Conservation (phyloP, 2,797 vertebrate genomes). For the Neosilurus mollespiculum region DNA sequence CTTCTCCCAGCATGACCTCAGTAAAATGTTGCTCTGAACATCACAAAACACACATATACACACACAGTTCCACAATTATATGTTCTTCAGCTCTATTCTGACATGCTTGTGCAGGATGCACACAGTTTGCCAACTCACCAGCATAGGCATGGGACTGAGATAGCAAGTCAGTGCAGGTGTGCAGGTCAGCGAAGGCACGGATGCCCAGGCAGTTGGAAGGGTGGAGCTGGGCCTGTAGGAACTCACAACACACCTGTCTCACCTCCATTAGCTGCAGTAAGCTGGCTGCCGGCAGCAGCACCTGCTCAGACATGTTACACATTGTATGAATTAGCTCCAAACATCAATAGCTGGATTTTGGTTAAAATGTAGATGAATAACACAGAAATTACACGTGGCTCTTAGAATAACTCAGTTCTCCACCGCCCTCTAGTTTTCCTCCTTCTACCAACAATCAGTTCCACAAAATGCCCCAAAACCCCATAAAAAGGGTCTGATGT, state of each 20-base stretch:
- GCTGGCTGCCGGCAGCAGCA: slow-evolving; percentile 89
- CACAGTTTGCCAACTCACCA: slow-evolving; percentile 73
- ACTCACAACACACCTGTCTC: slow-evolving; percentile 92
- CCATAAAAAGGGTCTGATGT: not conserved
- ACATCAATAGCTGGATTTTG: not conserved
- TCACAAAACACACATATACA: slow-evolving; percentile 52
- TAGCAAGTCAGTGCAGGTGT: slow-evolving; percentile 87
- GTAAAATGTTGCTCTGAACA: slow-evolving; percentile 93
- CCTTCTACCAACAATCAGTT: not conserved
- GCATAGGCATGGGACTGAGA: slow-evolving; percentile 89
- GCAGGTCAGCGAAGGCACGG: slow-evolving; percentile 90
- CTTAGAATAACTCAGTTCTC: slow-evolving; percentile 20
- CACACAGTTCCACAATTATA: not conserved
- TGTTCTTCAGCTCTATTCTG: not conserved
- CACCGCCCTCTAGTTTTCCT: not conserved
- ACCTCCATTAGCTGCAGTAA: slow-evolving; percentile 94
- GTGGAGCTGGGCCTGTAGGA: slow-evolving; percentile 93
- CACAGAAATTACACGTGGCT: slow-evolving; percentile 2
- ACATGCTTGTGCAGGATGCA: not conserved
- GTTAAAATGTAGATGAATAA: not conserved
- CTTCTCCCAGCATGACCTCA: slow-evolving; percentile 94
- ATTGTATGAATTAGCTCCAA: not conserved
- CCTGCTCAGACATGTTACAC: slow-evolving; percentile 65
- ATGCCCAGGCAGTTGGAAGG: slow-evolving; percentile 95
- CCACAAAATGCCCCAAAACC: not conserved